Base-by-base conservation (phyloP, 2,888 invertebrate genomes). In the Dinocampus coccinellae region DNA sequence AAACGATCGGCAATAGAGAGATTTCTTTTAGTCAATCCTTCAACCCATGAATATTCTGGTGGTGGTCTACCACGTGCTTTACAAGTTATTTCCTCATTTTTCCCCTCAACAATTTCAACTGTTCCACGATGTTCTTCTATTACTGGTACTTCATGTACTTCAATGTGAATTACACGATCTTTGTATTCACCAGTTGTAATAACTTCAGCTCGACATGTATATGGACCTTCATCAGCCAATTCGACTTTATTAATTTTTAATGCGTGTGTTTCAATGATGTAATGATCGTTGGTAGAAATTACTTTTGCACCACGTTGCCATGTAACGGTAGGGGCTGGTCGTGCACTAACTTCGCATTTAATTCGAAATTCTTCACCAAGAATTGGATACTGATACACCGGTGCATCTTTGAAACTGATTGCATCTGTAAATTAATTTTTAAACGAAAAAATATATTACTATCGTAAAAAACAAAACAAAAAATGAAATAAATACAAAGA, bases 191-290 rank as follows among this genome's bases (percentile, higher is more conserved):
- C 97, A 47, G 95, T 95, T 75, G 91, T 91, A 20, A 92, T 91
- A 0, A 96, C 96, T 52, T 94, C 92, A n/a, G 96, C 97, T 58
- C 95, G 91, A 83, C 97, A 97, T 3, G 93, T 94, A 85, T 97
- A 97, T 10, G 92, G 90, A 0, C 96, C 97, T 83, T 96, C 96
- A 81, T 97, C 96, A 16, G 92, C 91, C 85, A 94, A 94, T 77
- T 92, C 90, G 0, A 96, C 93, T 78, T 93, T 92, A 78, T 92
- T 92, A 73, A 97, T 95, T 70, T 93, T 88, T 11, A 97, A 88
- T 0, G 95, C 95, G 78, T 95, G 93, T 0, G 92, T 89, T 78
- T 93, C 92, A 69, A 93, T 91, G 13, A 95, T 91, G 82, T 93
- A 95, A 84, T 93, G 91, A 63, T 92, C 92, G 77, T 92, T 91